phyloP scores from a whole-genome alignment of 2,888 invertebrate genomes.

The Latrodectus hesperus region DNA sequence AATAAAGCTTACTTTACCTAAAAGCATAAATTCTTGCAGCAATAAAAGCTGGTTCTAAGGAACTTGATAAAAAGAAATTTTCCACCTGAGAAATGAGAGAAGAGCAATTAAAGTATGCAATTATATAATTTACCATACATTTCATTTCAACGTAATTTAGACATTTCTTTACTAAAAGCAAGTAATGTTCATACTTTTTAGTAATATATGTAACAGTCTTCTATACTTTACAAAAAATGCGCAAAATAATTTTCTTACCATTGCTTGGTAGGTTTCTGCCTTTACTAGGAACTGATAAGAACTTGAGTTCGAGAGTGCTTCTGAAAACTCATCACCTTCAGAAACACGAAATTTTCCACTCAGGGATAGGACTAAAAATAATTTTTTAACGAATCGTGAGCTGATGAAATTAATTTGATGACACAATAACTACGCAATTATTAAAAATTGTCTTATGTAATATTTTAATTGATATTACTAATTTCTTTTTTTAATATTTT shows the following conservation, averaged over 20 bases:
- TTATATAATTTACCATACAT: neutral
- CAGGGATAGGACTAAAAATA: constrained; percentile 80
- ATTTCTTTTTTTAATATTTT: too few relatives aligned
- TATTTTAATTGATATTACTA: too few relatives aligned
- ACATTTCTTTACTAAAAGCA: too few relatives aligned
- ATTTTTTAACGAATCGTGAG: neutral
- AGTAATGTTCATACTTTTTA: too few relatives aligned
- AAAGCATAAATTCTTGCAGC: constrained; percentile 81
- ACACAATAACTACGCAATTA: neutral
- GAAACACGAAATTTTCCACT: constrained; percentile 85
- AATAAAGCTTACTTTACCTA: constrained; percentile 13
- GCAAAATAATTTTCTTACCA: constrained; percentile 76
- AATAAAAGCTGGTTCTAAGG: constrained; percentile 79
- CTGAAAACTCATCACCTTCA: constrained; percentile 83
- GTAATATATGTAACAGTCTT: too few relatives aligned
- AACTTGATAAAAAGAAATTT: constrained; percentile 81
- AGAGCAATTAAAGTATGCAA: too few relatives aligned
- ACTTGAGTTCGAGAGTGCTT: constrained; percentile 78
- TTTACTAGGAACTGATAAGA: constrained; percentile 82
- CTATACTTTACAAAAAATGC: too few relatives aligned
- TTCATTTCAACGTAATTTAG: neutral
- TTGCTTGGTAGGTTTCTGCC: constrained; percentile 83
- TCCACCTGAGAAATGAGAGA: constrained; percentile 76
- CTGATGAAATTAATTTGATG: neutral
- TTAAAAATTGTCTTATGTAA: neutral